Evolutionary conservation across 2,113 vertebrate genomes (phyloP), one percentile per base, ranked within the genome.

Genomic region (Chinchilla lanigera): DNA sequence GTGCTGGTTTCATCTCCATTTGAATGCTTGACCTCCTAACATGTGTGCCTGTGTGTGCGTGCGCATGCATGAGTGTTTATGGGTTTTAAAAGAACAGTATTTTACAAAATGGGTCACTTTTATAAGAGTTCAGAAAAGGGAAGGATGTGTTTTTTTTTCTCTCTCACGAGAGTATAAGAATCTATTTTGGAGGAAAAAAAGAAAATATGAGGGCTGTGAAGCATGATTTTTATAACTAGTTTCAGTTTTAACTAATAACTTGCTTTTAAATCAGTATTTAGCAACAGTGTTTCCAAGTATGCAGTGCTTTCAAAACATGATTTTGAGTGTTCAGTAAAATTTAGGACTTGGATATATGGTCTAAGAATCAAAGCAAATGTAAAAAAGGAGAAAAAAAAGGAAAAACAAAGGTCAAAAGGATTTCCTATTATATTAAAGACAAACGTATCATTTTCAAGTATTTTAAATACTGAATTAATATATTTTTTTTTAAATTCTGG

Each of bases 371-470:
- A 98, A 98, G 97, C 35, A 89, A 98, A 98, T 98, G 54, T 38
- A 95, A 98, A 0, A 94, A 97, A 96, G 98, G 98, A 97, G 0
- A 56, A 98, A 38, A 83, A 9, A 50, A 1, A 54, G 52, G 90
- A 0, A 38, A 96, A 97, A 97, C 96, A 97, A 38, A 98, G 98
- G 98, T 94, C 73, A 98, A 98, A 98, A 98, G 81, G 96, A 98
- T 98, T 99, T 99, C 99, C 94, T 98, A 98, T 98, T 98, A 96
- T 98, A 98, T 98, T 99, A 99, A 99, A 98, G 97, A 98, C 86
- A 98, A 98, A 97, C 96, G 90, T 98, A 98, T 98, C 97, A 97
- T 98, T 99, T 98, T 98, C 97, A 98, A 98, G 96, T 98, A 98
- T 98, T 99, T 98, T 98, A 98, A 98, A 98, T 98, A 98, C 93